Evolutionary conservation across 2,797 vertebrate species (phyloP).

Genomic region (Molothrus aeneus): DNA sequence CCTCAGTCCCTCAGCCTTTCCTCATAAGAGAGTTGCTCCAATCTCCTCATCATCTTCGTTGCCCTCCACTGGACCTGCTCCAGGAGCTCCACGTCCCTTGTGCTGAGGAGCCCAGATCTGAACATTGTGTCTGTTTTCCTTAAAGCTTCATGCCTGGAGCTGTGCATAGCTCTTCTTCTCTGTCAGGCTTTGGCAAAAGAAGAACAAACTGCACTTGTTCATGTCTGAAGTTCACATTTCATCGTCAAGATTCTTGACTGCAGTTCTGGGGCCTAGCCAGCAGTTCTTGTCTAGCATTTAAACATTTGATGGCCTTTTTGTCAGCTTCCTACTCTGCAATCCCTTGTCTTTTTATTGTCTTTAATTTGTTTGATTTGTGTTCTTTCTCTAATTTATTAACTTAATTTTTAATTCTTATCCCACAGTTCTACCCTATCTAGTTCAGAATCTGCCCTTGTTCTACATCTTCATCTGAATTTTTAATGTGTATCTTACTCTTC

Average conservation of each 20-base stretch:
- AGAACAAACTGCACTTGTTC: not conserved
- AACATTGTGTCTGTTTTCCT: not conserved
- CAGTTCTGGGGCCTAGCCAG: not conserved
- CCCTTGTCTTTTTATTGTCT: not conserved
- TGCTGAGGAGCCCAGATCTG: not conserved
- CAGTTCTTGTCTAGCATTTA: not conserved
- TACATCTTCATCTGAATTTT: not conserved
- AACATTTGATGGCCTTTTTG: not conserved
- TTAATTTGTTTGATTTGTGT: not conserved
- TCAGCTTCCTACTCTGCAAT: not conserved
- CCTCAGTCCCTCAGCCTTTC: not conserved
- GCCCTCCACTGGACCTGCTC: not conserved
- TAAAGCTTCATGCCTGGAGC: not conserved
- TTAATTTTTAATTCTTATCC: not conserved
- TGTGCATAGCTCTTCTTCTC: not conserved
- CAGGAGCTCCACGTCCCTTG: not conserved
- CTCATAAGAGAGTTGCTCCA: not conserved
- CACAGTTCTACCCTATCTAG: not conserved
- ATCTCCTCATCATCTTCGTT: not conserved
- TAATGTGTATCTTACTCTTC: not conserved
- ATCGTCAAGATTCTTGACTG: not conserved
- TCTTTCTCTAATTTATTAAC: not conserved
- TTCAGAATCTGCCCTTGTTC: not conserved
- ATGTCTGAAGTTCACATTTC: not conserved
- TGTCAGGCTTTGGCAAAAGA: accelerated